These are phyloP conservation scores for Chironomus tepperi DNA, from an alignment of 1,140 invertebrate genomes.

Conservation along the genomic window DNA sequence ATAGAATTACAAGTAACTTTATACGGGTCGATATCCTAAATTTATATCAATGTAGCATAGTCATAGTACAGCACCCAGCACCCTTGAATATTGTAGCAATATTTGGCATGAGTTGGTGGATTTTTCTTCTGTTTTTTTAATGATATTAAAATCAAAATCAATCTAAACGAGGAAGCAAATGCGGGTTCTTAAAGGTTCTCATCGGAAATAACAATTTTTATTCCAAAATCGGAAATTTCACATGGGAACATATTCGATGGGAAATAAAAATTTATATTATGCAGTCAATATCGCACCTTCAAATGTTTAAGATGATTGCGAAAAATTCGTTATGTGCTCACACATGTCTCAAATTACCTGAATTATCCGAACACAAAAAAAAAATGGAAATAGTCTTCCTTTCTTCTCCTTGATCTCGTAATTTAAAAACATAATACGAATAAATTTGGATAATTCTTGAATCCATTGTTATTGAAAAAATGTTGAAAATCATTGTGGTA, in stretches of 20 bases:
- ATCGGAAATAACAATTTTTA: background rate
- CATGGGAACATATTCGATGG: background rate
- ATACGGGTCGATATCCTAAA: background rate
- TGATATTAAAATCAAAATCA: constrained; percentile 7
- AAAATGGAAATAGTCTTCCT: too few species aligned
- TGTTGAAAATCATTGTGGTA: too few species aligned
- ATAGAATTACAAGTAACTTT: background rate
- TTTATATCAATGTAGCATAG: background rate
- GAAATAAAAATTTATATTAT: background rate
- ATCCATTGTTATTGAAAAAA: background rate
- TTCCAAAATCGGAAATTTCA: too few species aligned
- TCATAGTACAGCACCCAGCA: too few species aligned
- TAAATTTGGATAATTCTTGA: constrained; percentile 6
- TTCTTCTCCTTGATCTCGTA: background rate
- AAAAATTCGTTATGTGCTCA: background rate
- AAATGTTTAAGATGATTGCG: background rate
- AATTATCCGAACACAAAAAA: background rate
- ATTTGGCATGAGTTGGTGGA: background rate
- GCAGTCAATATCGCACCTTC: background rate
- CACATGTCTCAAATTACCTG: constrained; percentile 12
- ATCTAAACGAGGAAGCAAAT: background rate
- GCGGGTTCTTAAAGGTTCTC: background rate
- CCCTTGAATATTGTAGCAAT: background rate
- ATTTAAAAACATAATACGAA: constrained; percentile 3
- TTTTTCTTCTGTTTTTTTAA: background rate